Evolutionary conservation across 2,888 invertebrate genomes (phyloP).

Genomic region (Pterostichus madidus): DNA sequence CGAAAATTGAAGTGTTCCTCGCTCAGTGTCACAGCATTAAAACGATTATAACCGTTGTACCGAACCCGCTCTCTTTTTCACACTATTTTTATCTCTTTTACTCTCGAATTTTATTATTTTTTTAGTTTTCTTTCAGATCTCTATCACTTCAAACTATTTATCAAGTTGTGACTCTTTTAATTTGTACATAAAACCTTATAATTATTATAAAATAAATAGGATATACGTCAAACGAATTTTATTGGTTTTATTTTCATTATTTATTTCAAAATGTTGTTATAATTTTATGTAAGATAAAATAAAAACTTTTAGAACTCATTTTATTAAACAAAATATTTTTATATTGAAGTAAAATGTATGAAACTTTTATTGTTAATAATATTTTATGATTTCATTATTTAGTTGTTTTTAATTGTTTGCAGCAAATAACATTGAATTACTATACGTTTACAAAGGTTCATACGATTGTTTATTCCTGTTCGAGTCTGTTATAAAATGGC

Average conservation of each 20-base stretch:
- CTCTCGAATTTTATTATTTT: slow-evolving; percentile 62
- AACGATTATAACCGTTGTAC: slow-evolving; percentile 82
- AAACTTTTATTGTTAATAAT: no score
- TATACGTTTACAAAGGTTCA: no score
- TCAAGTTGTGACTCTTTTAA: slow-evolving; percentile 64
- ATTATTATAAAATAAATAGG: slow-evolving; percentile 63
- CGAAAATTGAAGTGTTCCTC: slow-evolving; percentile 86
- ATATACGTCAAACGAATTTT: slow-evolving; percentile 61
- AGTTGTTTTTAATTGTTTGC: no score
- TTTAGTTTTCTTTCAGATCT: slow-evolving; percentile 58
- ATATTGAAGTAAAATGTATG: no score
- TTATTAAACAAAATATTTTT: no score
- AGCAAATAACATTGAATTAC: no score
- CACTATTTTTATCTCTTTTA: slow-evolving; percentile 58
- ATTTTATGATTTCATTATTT: no score
- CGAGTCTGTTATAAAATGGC: no score
- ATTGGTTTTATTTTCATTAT: slow-evolving; percentile 29
- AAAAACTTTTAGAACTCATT: no score
- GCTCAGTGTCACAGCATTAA: slow-evolving; percentile 83
- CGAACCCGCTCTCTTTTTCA: slow-evolving; percentile 43
- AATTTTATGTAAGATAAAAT: not conserved
- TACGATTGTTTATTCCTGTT: no score
- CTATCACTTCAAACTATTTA: slow-evolving; percentile 59
- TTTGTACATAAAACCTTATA: slow-evolving; percentile 63
- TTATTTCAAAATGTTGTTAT: not conserved